These are phyloP conservation scores for Enteromius viviparus DNA, from an alignment of 2,797 vertebrate species.

Conservation along the genomic window DNA sequence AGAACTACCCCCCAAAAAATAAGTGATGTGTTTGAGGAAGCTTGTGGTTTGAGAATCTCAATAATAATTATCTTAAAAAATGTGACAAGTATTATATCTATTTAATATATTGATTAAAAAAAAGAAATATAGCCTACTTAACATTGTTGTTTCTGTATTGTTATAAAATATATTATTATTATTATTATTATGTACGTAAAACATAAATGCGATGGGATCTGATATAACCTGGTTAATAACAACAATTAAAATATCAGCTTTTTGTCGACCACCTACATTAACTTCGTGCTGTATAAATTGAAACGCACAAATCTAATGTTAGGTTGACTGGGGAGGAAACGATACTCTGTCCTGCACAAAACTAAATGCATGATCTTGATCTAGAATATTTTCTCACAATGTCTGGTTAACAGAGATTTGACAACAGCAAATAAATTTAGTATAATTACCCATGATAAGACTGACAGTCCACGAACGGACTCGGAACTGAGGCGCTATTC, in stretches of 20 bases:
- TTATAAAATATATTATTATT: not conserved
- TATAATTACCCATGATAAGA: conserved; percentile 77
- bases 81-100: not conserved
- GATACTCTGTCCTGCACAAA: not conserved
- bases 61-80: not conserved
- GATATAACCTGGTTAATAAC: not conserved
- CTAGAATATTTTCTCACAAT: not conserved
- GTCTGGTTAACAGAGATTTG: not conserved
- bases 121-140: not conserved
- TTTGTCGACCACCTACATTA: not conserved
- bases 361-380: not conserved
- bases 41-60: not conserved
- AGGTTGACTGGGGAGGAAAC: not conserved
- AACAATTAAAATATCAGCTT: not conserved
- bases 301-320: conserved; percentile 3
- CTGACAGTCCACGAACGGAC: conserved; percentile 23
- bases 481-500: conserved; percentile 11
- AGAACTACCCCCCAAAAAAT: not conserved
- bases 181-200: not conserved
- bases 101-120: not conserved
- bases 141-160: not conserved
- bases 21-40: not conserved
- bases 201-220: not conserved
- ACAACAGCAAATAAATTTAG: conserved; percentile 11
- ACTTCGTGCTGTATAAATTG: not conserved